Evolutionary conservation across 1,140 invertebrate genomes (phyloP).

Genomic region (Aphaenogaster rudis): DNA sequence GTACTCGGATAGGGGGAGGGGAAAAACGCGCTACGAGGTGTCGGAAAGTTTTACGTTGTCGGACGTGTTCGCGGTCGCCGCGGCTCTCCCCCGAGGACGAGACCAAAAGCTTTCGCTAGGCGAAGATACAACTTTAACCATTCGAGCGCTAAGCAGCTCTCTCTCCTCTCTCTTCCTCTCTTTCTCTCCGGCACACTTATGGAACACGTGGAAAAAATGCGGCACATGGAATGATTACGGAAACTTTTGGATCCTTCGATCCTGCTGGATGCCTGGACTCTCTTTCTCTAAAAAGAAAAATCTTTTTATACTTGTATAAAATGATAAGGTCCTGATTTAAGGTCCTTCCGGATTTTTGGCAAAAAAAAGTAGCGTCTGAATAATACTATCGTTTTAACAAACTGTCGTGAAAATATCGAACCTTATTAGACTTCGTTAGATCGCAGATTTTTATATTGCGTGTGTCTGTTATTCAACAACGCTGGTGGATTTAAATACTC

Average conservation of each 20-base stretch:
- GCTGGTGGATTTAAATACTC: slow-evolving; percentile 1
- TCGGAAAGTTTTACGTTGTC: slow-evolving; percentile 70
- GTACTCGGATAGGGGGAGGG: background rate
- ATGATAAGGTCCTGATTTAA: background rate
- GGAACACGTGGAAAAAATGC: slow-evolving; percentile 39
- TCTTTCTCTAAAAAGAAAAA: background rate
- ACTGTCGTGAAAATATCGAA: background rate
- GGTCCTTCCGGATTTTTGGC: background rate
- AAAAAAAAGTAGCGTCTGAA: background rate
- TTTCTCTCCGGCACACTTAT: background rate
- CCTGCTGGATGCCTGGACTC: background rate
- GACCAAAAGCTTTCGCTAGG: slow-evolving; percentile 33
- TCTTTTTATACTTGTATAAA: background rate
- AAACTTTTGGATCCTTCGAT: slow-evolving; percentile 5
- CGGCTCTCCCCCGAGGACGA: slow-evolving; percentile 29
- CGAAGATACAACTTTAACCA: slow-evolving; percentile 59
- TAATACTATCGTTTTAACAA: background rate
- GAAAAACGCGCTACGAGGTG: slow-evolving; percentile 66
- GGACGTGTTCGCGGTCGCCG: slow-evolving; percentile 55
- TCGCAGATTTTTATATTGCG: background rate
- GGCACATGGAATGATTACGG: slow-evolving; percentile 23
- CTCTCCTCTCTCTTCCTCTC: too few species aligned
- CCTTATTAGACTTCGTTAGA: background rate
- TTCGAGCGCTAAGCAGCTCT: slow-evolving; percentile 41
- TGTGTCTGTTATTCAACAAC: background rate